A percentile compares a stretch with the other conserved stretches of the same genome.
These are phyloP conservation scores for Xiphophorus hellerii DNA, from an alignment of 2,113 vertebrate genomes.

Conservation along the genomic window DNA sequence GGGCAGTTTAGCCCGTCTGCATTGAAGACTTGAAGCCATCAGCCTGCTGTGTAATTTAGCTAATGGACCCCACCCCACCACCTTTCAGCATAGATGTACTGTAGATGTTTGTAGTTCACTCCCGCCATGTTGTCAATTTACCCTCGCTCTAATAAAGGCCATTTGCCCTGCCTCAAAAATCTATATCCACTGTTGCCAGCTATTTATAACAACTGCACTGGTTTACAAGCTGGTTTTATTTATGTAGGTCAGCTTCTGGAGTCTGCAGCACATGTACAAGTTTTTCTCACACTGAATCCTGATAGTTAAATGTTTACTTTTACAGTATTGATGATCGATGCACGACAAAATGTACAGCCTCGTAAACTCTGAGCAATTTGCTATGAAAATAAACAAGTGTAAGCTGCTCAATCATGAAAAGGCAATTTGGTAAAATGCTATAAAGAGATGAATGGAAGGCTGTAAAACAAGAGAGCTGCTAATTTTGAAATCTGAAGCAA, in stretches of 20 bases:
- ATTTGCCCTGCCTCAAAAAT: slow-evolving; percentile 19
- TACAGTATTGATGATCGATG: background rate
- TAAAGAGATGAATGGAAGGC: background rate
- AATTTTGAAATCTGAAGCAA: background rate
- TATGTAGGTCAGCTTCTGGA: slow-evolving; percentile 38
- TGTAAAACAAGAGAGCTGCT: background rate
- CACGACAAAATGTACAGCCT: background rate
- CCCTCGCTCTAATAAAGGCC: slow-evolving; percentile 23
- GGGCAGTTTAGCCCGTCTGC: slow-evolving; percentile 18
- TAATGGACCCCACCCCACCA: slow-evolving; percentile 46
- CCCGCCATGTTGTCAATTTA: slow-evolving; percentile 25
- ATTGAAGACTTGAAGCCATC: slow-evolving; percentile 32
- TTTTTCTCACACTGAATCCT: background rate
- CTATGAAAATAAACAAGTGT: background rate
- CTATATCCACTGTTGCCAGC: slow-evolving; percentile 16
- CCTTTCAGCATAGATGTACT: background rate
- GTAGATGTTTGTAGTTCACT: slow-evolving; percentile 11
- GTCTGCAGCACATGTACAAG: slow-evolving; percentile 1
- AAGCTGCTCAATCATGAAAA: background rate
- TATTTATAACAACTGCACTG: slow-evolving; percentile 44
- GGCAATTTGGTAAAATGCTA: background rate
- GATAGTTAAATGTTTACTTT: background rate
- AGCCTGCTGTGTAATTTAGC: slow-evolving; percentile 55
- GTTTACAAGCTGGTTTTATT: slow-evolving; percentile 33
- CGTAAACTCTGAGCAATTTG: background rate